Evolutionary conservation across 1,140 invertebrate species (phyloP).

Genomic region (Drosophila ironensis): DNA sequence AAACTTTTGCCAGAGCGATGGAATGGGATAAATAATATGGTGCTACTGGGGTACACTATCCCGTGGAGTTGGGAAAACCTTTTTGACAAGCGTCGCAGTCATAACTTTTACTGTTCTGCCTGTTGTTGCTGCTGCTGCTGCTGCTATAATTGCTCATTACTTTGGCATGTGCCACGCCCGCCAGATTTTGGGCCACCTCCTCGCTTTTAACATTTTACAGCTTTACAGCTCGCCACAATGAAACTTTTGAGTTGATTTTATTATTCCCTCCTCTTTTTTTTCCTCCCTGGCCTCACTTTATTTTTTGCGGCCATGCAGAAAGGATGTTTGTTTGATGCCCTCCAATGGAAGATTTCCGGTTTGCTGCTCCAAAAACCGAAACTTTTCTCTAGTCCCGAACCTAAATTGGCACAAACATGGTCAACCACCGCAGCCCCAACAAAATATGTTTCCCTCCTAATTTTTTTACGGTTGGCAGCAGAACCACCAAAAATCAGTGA

Average conservation of each 20-base stretch:
- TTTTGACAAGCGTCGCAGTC: slow-evolving; percentile 74
- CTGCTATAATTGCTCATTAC: slow-evolving; percentile 49
- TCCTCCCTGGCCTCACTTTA: too few relatives aligned
- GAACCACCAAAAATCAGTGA: slow-evolving; percentile 15
- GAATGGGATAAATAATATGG: slow-evolving; percentile 19
- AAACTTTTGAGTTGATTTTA: slow-evolving; percentile 59
- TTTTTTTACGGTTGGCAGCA: slow-evolving; percentile 1
- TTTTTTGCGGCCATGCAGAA: slow-evolving; percentile 15
- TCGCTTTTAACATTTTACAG: slow-evolving; percentile 38
- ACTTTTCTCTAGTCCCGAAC: slow-evolving; percentile 45
- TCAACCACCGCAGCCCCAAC: slow-evolving; percentile 15
- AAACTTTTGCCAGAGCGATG: slow-evolving; percentile 11
- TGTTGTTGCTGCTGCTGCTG: slow-evolving; percentile 13
- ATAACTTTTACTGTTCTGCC: slow-evolving; percentile 65
- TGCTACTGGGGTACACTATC: background rate
- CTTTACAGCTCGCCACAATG: slow-evolving; percentile 76
- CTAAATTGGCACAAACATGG: slow-evolving; percentile 55
- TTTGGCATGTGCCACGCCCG: slow-evolving; percentile 51
- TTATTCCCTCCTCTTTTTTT: slow-evolving; percentile 28
- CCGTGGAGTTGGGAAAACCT: slow-evolving; percentile 36
- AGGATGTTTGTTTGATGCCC: slow-evolving; percentile 63
- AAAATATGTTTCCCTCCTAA: slow-evolving; percentile 2
- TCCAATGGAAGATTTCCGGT: slow-evolving; percentile 68
- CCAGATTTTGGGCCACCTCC: slow-evolving; percentile 47
- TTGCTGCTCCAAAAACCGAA: slow-evolving; percentile 25